phyloP scores from a whole-genome alignment of 2,113 vertebrate species.

The Lamprotornis superbus region DNA sequence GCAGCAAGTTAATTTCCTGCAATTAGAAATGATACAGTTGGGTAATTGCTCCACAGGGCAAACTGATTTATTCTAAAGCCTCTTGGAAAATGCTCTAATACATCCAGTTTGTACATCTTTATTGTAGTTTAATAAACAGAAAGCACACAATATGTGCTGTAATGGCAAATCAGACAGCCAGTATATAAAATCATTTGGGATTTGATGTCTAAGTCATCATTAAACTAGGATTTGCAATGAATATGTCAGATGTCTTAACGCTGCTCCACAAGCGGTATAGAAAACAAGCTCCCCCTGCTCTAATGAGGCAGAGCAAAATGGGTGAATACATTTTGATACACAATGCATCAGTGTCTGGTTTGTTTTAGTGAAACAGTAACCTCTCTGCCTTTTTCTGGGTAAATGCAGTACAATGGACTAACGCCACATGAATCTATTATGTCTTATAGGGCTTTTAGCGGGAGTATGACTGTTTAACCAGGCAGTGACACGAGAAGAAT shows the following conservation, averaged over 20 bases:
- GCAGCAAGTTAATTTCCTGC: slow-evolving; percentile 1
- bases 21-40: background rate
- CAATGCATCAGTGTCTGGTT: slow-evolving; percentile 77
- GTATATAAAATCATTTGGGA: slow-evolving; percentile 28
- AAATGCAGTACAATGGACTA: slow-evolving; percentile 78
- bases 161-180: slow-evolving; percentile 44
- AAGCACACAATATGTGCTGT: slow-evolving; percentile 8
- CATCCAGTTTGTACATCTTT: slow-evolving; percentile 20
- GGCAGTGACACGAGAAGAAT: slow-evolving; percentile 83
- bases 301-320: slow-evolving; percentile 68
- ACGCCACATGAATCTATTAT: slow-evolving; percentile 84
- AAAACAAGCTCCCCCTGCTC: slow-evolving; percentile 47
- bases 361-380: slow-evolving; percentile 77
- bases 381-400: slow-evolving; percentile 74
- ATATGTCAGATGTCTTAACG: slow-evolving; percentile 64
- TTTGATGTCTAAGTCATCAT: slow-evolving; percentile 44
- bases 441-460: slow-evolving; percentile 74
- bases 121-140: slow-evolving; percentile 42
- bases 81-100: slow-evolving; percentile 5
- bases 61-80: background rate
- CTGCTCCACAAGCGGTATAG: slow-evolving; percentile 26
- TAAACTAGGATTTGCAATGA: slow-evolving; percentile 44
- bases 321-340: slow-evolving; percentile 76
- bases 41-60: background rate
- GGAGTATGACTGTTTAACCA: slow-evolving; percentile 83